These are phyloP conservation scores for Hephaestus fuliginosus DNA, from an alignment of 2,797 vertebrate species.

Conservation along the genomic window DNA sequence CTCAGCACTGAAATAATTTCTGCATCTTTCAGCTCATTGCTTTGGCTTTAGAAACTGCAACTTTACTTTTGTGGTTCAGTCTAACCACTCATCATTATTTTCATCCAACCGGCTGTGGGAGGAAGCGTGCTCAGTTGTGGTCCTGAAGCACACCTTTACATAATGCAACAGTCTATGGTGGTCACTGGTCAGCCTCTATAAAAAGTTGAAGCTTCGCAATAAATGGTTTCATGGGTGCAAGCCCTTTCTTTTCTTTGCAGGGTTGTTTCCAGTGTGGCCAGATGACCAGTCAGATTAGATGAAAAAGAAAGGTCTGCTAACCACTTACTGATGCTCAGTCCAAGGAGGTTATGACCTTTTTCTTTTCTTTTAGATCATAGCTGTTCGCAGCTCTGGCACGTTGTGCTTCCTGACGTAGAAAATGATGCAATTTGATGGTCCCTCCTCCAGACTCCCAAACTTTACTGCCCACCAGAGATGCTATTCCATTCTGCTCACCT, in stretches of 20 bases:
- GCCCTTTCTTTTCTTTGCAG: background rate
- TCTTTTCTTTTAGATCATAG: background rate
- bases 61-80: too few species aligned
- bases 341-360: background rate
- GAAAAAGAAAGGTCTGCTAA: background rate
- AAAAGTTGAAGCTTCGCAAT: background rate
- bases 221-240: background rate
- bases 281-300: too few species aligned
- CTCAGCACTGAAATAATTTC: too few species aligned
- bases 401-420: background rate
- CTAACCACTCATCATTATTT: too few species aligned
- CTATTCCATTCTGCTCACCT: background rate
- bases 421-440: background rate
- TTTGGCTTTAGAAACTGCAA: too few species aligned
- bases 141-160: too few species aligned
- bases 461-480: background rate
- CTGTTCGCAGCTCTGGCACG: background rate
- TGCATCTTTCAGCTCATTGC: too few species aligned
- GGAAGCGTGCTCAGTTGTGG: too few species aligned
- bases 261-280: too few species aligned
- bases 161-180: too few species aligned
- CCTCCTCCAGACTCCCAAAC: background rate
- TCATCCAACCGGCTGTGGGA: too few species aligned
- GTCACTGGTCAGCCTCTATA: too few species aligned
- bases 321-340: background rate